phyloP scores from a whole-genome alignment of 2,888 invertebrate genomes.

The Gisinianus flammeolus region DNA sequence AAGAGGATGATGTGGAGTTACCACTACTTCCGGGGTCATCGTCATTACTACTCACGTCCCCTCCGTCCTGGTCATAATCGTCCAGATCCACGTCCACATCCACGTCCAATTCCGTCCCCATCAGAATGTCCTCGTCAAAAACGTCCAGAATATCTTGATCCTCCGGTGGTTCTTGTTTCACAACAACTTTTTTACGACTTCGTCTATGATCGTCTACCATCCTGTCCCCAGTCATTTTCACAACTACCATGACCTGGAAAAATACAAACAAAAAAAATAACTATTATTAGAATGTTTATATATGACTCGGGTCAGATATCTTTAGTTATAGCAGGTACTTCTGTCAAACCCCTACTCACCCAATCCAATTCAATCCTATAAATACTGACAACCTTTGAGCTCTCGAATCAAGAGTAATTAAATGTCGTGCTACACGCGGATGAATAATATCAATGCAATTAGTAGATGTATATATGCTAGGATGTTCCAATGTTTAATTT shows the following conservation, averaged over 20 bases:
- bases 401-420: no score
- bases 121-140: conserved; percentile 57
- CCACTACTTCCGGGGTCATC: conserved; percentile 54
- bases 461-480: no score
- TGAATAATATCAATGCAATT: no score
- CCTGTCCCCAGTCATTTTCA: conserved; percentile 56
- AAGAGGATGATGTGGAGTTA: conserved; percentile 53
- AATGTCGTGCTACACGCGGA: no score
- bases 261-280: background rate
- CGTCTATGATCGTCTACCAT: conserved; percentile 54
- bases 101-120: conserved; percentile 48
- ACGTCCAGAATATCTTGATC: conserved; percentile 47
- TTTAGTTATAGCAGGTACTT: background rate
- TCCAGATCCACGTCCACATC: conserved; percentile 53
- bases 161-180: conserved; percentile 32
- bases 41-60: conserved; percentile 47
- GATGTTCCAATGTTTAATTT: no score
- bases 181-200: conserved; percentile 52
- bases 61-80: conserved; percentile 54
- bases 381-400: no score
- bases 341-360: background rate
- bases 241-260: conserved; percentile 54
- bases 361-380: background rate
- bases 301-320: background rate
- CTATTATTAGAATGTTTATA: background rate